Percentiles rank a stretch among this genome's conserved stretches.
phyloP scores from a whole-genome alignment of 1,140 invertebrate genomes.

The Trachelipus rathkii region DNA sequence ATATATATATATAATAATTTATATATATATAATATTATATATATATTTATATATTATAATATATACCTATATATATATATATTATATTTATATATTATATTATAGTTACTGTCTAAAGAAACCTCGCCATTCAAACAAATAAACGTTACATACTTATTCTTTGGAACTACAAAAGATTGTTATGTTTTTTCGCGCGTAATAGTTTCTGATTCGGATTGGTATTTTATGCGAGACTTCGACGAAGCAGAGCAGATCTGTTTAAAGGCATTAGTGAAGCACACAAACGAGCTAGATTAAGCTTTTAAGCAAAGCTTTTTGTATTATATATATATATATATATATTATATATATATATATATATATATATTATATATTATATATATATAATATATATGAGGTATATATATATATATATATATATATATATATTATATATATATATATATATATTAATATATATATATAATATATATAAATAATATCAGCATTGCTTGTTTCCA shows the following conservation, averaged over 20 bases:
- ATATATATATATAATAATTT: background rate
- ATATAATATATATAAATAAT: too few relatives aligned
- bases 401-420: too few relatives aligned
- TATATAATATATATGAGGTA: constrained; percentile 5
- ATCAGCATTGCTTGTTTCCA: too few relatives aligned
- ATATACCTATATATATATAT: constrained; percentile 6
- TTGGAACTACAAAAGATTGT: background rate
- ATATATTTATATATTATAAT: constrained; percentile 6
- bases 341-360: constrained; percentile 1
- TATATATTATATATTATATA: background rate
- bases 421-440: too few relatives aligned
- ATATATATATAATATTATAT: constrained; percentile 5
- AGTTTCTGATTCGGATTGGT: background rate
- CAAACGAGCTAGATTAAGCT: background rate
- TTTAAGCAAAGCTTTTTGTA: background rate
- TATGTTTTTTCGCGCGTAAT: background rate
- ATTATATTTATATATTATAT: background rate
- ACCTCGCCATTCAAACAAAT: background rate
- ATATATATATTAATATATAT: too few relatives aligned
- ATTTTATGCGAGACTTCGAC: background rate
- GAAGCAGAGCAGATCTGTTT: background rate
- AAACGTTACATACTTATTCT: background rate
- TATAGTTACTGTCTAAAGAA: background rate
- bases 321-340: background rate
- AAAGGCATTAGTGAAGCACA: background rate